Evolutionary conservation across 2,797 vertebrate genomes (phyloP).

Genomic region (Sebastes minor): DNA sequence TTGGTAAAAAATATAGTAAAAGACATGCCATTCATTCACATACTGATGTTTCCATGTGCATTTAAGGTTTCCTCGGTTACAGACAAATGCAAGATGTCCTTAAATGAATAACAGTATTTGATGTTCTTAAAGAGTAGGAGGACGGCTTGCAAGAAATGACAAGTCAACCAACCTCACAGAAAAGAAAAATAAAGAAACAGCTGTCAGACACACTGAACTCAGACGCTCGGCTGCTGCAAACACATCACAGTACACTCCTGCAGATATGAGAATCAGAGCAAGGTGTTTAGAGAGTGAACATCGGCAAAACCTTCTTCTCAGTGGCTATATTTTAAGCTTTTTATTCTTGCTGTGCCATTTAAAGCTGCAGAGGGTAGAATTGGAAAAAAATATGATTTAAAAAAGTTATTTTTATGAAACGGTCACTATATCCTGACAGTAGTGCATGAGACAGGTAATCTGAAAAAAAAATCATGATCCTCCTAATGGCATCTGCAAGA

Average conservation of each 20-base stretch:
- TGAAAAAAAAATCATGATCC: too few relatives aligned
- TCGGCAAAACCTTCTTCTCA: conserved; percentile 3
- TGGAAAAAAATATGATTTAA: too few relatives aligned
- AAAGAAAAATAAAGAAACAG: not conserved
- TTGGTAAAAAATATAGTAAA: not conserved
- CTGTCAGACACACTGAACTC: conserved; percentile 8
- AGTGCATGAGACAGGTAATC: too few relatives aligned
- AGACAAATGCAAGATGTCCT: not conserved
- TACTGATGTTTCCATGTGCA: not conserved
- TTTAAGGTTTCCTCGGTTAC: not conserved
- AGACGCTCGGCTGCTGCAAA: not conserved
- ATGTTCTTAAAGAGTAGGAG: not conserved
- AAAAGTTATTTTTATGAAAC: too few relatives aligned
- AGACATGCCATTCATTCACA: not conserved
- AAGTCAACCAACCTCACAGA: not conserved
- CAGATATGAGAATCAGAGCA: conserved; percentile 10
- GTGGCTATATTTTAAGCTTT: not conserved
- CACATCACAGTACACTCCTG: not conserved
- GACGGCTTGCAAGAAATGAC: not conserved
- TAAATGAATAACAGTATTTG: not conserved
- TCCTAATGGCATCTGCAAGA: too few relatives aligned
- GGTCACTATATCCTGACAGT: too few relatives aligned
- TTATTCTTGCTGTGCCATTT: conserved; percentile 7
- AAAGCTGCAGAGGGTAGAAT: not conserved
- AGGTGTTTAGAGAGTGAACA: not conserved